A percentile compares a stretch with the other conserved stretches of the same genome.
Conservation (phyloP, 2,797 vertebrate species). For the Mus minutoides region DNA sequence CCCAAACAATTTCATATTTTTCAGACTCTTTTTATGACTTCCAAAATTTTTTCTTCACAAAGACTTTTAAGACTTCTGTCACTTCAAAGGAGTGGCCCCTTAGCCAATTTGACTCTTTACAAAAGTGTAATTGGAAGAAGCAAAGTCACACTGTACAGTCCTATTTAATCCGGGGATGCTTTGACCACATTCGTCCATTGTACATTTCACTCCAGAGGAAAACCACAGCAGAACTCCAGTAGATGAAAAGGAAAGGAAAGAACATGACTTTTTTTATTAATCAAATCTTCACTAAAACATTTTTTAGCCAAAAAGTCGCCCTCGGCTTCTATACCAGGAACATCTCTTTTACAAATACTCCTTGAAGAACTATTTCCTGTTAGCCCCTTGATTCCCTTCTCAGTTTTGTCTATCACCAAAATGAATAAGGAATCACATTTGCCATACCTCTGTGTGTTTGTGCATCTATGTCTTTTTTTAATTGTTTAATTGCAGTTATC, state of each 20-base stretch:
- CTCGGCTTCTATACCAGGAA: neutral
- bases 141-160: conserved; percentile 23
- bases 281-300: conserved; percentile 22
- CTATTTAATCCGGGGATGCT: conserved; percentile 54
- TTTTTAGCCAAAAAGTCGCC: neutral
- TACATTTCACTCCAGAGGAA: conserved; percentile 14
- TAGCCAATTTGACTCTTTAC: conserved; percentile 47
- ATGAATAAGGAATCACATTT: neutral
- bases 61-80: conserved; percentile 52
- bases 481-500: neutral
- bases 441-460: conserved; percentile 21
- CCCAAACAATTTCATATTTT: conserved; percentile 67
- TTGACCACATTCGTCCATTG: conserved; percentile 15
- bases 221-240: conserved; percentile 31
- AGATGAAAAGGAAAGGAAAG: conserved; percentile 40
- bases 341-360: neutral
- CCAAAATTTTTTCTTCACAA: conserved; percentile 55
- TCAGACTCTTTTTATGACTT: conserved; percentile 47
- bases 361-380: conserved; percentile 46
- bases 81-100: conserved; percentile 60
- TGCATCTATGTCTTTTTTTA: neutral
- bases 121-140: conserved; percentile 58
- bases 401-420: conserved; percentile 42
- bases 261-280: conserved; percentile 14
- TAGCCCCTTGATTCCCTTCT: neutral